Base-by-base conservation (phyloP, 2,113 vertebrate genomes). In the Garra rufa region DNA sequence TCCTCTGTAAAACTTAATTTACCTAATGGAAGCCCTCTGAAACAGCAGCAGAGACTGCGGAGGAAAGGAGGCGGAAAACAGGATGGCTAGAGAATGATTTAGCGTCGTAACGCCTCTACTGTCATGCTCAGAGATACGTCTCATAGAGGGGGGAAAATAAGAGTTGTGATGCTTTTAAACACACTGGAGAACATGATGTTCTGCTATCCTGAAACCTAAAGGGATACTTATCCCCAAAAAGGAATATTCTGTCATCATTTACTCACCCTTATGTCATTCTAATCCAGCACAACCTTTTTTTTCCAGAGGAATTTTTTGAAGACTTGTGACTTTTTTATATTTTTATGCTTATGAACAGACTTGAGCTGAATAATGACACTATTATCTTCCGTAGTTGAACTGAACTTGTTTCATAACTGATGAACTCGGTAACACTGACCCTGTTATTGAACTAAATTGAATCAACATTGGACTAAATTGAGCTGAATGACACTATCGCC, bases 1-100 rank as follows among this genome's bases (percentile, higher is more conserved):
- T 87, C 86, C 86, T 81, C 79, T 83, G 87, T 90, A 85, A 88
- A 92, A 89, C 81, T 85, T 83, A 89, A 92, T 91, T 89, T 83
- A 86, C 86, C 86, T 93, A 92, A 88, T 91, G 92, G 85, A 91
- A 86, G 81, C 81, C 82, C 71, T 81, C 81, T 84, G 83, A 61
- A 85, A 87, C 59, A 76, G 59, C 7, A 24, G 21, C 41, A 13
- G 52, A 70, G 46, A 46, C n/a, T 11, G 26, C 11, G 0, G 44
- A 55, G 85, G n/a, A 59, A 46, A 70, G 38, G 59, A 55, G 67
- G 75, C 6, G 9, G 41, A 79, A 70, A 76, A 70, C 63, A 57
- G 46, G 55, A 61, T n/a, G 57, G 70, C 76, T 44, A 30, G n/a
- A n/a, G 44, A 80, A 80, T 67, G 43, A 48, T 80, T 80, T 67